Conservation (phyloP, 2,888 invertebrate genomes). For the Melanchra persicariae region DNA sequence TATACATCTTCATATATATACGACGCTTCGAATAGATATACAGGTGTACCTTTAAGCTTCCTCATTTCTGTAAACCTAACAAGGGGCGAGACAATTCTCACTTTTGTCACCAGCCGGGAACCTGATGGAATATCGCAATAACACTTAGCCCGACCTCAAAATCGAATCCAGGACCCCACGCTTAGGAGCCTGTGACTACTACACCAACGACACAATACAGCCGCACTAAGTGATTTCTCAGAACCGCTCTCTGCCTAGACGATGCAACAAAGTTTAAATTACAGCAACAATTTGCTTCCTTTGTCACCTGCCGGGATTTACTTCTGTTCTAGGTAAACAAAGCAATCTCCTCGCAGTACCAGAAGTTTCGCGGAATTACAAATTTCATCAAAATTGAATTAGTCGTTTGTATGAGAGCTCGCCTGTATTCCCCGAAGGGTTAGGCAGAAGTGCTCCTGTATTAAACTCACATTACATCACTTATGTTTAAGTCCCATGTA, state of each 20-base stretch:
- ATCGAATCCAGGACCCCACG: not conserved
- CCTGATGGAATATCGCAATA: no score
- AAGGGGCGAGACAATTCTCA: not conserved
- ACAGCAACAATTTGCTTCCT: not conserved
- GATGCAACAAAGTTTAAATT: not conserved
- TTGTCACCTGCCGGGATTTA: not conserved
- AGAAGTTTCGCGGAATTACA: not conserved
- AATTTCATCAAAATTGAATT: slow-evolving; percentile 2
- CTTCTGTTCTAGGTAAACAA: not conserved
- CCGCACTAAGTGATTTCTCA: not conserved
- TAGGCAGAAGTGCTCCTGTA: no score
- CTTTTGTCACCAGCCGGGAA: not conserved
- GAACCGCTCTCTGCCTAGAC: no score
- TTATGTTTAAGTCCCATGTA: no score
- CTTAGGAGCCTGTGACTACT: not conserved
- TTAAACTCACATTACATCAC: no score
- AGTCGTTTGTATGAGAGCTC: not conserved
- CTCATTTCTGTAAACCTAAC: no score
- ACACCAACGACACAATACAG: not conserved
- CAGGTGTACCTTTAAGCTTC: no score
- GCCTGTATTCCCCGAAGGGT: no score
- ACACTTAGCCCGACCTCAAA: not conserved
- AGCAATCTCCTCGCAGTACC: not conserved
- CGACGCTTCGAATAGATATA: no score
- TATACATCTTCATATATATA: no score